Base-by-base conservation (phyloP, 2,113 vertebrate genomes). In the Periophthalmus modestus region DNA sequence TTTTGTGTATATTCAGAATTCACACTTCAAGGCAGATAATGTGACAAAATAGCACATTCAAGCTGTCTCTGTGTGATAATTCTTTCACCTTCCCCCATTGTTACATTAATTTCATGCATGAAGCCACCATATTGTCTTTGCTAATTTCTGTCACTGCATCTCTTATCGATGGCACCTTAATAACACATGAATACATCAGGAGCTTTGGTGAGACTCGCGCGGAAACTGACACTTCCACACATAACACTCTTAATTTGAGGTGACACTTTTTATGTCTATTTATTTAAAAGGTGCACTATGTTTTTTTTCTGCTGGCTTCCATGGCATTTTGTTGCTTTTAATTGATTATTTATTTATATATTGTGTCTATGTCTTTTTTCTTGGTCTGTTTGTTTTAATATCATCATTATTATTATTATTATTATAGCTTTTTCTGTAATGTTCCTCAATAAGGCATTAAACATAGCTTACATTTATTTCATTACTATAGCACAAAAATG, bases 171-270 rank as follows among this genome's bases (percentile, higher is more conserved):
- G 39, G 4, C 76, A 66, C 77, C n/a, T 16, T 2, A 52, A 47
- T 66, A 52, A 46, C 59, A 54, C 0, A 46, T 62, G 68, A 46
- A 79, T 66, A 43, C 18, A 5, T 34, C 62, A 72, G 77, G 75
- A 3, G 67, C 72, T 59, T 75, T 7, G 23, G 74, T 43, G 81
- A 0, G 72, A 81, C 57, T 85, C 77, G 47, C 81, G 33, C 36
- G 85, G 84, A 86, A 88, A 72, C 46, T 1, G 3, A 80, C 63
- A 13, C 78, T 71, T 84, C 76, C 85, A 5, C 72, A 16, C 34
- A 21, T 43, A 5, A 73, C 66, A 0, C 68, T 34, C 54, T 72
- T 74, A 43, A 39, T 75, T 63, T 3, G 39, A 87, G 24, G 23
- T 70, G 75, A 66, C 47, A 57, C 43, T 46, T 63, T 48, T 48